phyloP scores from a whole-genome alignment of 1,140 invertebrate genomes.

The Pseudoatta argentina region DNA sequence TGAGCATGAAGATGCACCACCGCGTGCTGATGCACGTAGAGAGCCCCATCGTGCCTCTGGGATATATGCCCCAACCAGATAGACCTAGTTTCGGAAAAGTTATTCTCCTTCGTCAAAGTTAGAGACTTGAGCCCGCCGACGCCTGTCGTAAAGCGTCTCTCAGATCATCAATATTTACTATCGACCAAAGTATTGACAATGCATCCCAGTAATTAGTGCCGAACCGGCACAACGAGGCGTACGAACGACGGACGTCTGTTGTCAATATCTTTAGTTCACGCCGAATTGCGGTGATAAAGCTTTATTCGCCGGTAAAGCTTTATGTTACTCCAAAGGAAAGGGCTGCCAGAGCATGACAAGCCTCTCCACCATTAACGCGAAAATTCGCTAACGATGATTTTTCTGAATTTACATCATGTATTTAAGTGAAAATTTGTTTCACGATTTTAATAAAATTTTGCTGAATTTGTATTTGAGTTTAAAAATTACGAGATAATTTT shows the following conservation, averaged over 20 bases:
- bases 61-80: conserved; percentile 54
- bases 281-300: conserved; percentile 16
- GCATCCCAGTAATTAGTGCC: conserved; percentile 46
- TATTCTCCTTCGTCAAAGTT: conserved; percentile 59
- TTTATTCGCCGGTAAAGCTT: background rate
- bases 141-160: conserved; percentile 31
- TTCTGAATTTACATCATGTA: background rate
- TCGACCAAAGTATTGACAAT: conserved; percentile 51
- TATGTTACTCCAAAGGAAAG: background rate
- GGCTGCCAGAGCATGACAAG: background rate
- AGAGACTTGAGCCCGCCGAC: background rate
- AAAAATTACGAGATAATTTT: background rate
- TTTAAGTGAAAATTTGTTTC: conserved; percentile 10
- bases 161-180: conserved; percentile 48
- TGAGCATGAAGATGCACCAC: conserved; percentile 30
- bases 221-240: background rate
- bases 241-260: background rate
- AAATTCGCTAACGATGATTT: conserved; percentile 17
- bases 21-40: conserved; percentile 41
- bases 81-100: conserved; percentile 66
- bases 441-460: background rate
- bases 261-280: conserved; percentile 47
- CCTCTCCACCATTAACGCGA: background rate
- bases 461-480: background rate
- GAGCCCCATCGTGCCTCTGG: background rate